phyloP scores from a whole-genome alignment of 2,797 vertebrate species.

The Lutjanus argentimaculatus region DNA sequence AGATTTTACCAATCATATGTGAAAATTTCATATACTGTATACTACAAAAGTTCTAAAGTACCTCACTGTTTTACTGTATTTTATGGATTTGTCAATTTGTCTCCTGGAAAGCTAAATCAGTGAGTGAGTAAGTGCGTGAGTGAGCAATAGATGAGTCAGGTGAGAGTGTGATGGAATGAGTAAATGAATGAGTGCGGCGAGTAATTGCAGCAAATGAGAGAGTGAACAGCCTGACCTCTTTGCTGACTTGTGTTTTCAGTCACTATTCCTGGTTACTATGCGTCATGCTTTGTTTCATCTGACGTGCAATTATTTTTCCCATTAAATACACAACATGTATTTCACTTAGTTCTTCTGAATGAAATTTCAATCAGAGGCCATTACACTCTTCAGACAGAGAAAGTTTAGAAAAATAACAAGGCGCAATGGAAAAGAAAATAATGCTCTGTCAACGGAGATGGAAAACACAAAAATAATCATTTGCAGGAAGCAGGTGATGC shows the following conservation, averaged over 20 bases:
- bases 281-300: conserved; percentile 90
- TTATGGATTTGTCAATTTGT: conserved; percentile 13
- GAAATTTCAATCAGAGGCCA: conserved; percentile 90
- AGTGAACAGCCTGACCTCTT: conserved; percentile 85
- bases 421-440: conserved; percentile 88
- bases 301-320: conserved; percentile 93
- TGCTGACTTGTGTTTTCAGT: conserved; percentile 88
- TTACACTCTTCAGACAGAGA: conserved; percentile 87
- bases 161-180: conserved; percentile 61
- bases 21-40: neutral
- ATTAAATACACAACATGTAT: conserved; percentile 91
- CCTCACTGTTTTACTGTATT: neutral
- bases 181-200: conserved; percentile 61
- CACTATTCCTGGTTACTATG: conserved; percentile 87
- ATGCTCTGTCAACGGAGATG: conserved; percentile 86
- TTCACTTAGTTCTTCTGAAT: conserved; percentile 88
- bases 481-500: conserved; percentile 87
- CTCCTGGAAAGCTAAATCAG: neutral
- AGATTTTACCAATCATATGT: neutral
- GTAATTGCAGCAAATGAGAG: conserved; percentile 74
- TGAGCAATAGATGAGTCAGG: conserved; percentile 48
- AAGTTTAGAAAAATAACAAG: conserved; percentile 90
- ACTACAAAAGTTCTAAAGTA: neutral
- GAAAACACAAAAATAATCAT: conserved; percentile 88
- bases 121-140: neutral